phyloP scores from a whole-genome alignment of 1,140 invertebrate genomes.

The Drosophila athabasca region DNA sequence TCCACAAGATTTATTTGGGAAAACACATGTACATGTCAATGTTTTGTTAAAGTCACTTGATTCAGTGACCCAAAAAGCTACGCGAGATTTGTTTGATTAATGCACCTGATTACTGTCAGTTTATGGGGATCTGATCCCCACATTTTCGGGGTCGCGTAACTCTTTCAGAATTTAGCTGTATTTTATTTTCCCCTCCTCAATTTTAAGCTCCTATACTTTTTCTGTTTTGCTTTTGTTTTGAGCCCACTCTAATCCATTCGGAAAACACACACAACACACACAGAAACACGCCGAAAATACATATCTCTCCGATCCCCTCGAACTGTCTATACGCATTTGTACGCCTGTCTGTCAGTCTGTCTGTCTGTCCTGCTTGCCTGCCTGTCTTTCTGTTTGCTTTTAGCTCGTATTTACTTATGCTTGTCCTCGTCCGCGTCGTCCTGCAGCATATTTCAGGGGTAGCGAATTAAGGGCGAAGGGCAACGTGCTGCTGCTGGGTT shows the following conservation, averaged over 20 bases:
- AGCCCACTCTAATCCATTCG: conserved; percentile 68
- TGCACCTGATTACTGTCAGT: conserved; percentile 72
- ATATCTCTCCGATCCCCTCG: conserved; percentile 27
- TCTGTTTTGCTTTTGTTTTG: conserved; percentile 40
- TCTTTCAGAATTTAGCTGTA: conserved; percentile 46
- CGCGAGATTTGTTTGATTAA: conserved; percentile 57
- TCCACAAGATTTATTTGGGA: neutral
- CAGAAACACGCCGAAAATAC: conserved; percentile 45
- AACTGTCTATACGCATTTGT: conserved; percentile 80
- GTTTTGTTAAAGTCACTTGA: conserved; percentile 4
- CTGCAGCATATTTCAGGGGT: conserved; percentile 62
- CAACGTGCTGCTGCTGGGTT: conserved; percentile 39
- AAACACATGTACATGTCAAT: conserved; percentile 25
- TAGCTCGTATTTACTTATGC: conserved; percentile 73
- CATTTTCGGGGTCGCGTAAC: conserved; percentile 53
- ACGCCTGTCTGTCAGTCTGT: conserved; percentile 62
- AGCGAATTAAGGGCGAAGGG: conserved; percentile 58
- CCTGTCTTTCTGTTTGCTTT: conserved; percentile 63
- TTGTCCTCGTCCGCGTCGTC: conserved; percentile 38
- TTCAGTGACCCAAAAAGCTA: conserved; percentile 45
- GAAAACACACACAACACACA: conserved; percentile 57
- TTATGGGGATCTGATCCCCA: conserved; percentile 47
- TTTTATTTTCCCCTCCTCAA: conserved; percentile 8
- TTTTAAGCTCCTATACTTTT: conserved; percentile 27
- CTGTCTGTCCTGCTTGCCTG: conserved; percentile 27